Conservation (phyloP, 2,113 vertebrate species). For the Bambusicola thoracicus region DNA sequence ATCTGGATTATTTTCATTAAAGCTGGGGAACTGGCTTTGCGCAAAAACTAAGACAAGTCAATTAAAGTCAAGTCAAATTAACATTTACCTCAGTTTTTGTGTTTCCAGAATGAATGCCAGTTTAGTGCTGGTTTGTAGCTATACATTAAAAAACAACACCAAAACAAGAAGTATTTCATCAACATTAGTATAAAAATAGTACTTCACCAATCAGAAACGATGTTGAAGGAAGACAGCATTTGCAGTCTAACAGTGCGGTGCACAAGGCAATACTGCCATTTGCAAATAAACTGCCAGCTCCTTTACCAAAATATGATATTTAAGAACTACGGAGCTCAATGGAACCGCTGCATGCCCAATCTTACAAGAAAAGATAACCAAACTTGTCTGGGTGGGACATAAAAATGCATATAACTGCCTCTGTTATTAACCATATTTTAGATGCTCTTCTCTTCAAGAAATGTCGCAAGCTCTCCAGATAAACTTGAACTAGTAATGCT, state of each 20-base stretch:
- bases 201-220: neutral
- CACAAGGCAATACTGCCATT: fast-evolving
- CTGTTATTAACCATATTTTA: neutral
- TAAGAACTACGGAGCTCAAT: neutral
- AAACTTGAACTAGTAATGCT: neutral
- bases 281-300: neutral
- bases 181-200: neutral
- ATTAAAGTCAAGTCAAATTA: neutral
- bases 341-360: neutral
- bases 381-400: neutral
- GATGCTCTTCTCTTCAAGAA: neutral
- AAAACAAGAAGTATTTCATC: neutral
- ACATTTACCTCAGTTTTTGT: neutral
- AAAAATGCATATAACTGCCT: neutral
- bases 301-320: neutral
- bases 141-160: neutral
- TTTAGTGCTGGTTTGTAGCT: neutral
- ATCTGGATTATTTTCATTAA: neutral
- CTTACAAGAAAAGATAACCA: neutral
- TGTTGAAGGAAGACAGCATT: neutral
- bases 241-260: neutral
- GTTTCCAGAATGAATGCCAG: neutral
- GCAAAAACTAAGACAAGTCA: neutral
- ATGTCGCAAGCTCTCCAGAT: neutral
- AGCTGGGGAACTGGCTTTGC: neutral